Conservation (phyloP, 64 coral and sea anemone genomes). For the Actinia tenebrosa region DNA sequence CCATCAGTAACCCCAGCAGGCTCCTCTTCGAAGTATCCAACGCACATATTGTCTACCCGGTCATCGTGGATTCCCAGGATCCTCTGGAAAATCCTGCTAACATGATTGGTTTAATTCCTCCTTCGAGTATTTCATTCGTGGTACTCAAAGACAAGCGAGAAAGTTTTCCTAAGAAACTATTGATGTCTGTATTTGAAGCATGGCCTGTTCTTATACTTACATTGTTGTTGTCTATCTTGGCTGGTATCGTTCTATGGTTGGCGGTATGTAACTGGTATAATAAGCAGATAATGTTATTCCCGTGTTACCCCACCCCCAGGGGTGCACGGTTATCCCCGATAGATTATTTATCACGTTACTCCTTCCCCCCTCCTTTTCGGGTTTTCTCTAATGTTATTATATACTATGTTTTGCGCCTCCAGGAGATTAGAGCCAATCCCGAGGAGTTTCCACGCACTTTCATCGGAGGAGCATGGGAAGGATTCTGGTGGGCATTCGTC, state of each 20-base stretch:
- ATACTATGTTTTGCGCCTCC: background rate
- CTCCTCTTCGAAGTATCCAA: slow-evolving; percentile 19
- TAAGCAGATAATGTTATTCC: background rate
- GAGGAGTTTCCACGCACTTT: slow-evolving; percentile 66
- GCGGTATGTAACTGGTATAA: slow-evolving; percentile 33
- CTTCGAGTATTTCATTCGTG: slow-evolving; percentile 61
- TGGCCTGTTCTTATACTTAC: slow-evolving; percentile 83
- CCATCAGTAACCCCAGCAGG: slow-evolving; percentile 26
- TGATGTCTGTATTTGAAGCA: slow-evolving; percentile 72
- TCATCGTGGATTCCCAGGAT: slow-evolving; percentile 44
- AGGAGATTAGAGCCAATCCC: slow-evolving; percentile 62
- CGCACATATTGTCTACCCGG: slow-evolving; percentile 58
- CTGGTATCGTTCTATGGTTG: slow-evolving; percentile 69
- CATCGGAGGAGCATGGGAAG: slow-evolving; percentile 80
- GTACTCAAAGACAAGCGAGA: slow-evolving; percentile 51
- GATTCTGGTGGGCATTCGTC: slow-evolving; percentile 89
- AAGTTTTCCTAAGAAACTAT: slow-evolving; percentile 50
- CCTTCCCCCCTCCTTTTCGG: no score
- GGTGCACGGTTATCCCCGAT: no score
- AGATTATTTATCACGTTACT: background rate
- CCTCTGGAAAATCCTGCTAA: background rate
- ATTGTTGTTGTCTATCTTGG: slow-evolving; percentile 62
- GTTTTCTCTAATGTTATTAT: no score
- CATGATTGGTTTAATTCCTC: slow-evolving; percentile 48
- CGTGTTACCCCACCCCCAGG: no score